Percentiles rank a stretch among this genome's conserved stretches.
These are phyloP conservation scores for Acanthis flammea DNA, from an alignment of 2,797 vertebrate genomes.

Conservation along the genomic window DNA sequence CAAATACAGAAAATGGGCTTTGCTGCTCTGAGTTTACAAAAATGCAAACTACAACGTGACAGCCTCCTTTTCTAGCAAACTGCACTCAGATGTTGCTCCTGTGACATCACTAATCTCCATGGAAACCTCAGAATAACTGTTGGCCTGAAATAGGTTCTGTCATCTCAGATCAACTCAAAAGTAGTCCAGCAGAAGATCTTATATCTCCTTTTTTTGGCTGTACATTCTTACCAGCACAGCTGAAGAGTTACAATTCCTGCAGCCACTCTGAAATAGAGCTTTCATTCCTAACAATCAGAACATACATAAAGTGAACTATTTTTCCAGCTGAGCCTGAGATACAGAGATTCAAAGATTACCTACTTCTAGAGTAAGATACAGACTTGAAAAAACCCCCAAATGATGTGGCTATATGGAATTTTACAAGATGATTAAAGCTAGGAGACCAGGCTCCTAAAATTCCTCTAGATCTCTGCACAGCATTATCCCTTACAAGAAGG, in stretches of 20 bases:
- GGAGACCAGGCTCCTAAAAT: background rate
- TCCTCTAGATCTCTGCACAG: background rate
- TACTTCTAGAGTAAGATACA: background rate
- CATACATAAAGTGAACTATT: background rate
- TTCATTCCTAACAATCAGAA: slow-evolving; percentile 36
- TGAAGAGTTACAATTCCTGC: slow-evolving; percentile 14
- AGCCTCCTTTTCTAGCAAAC: slow-evolving; percentile 70
- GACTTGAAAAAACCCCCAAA: background rate
- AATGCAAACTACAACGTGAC: slow-evolving; percentile 15
- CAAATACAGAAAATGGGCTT: background rate
- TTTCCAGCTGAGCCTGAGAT: slow-evolving; percentile 8
- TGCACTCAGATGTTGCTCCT: slow-evolving; percentile 78
- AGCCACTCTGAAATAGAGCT: background rate
- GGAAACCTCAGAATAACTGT: slow-evolving; percentile 76
- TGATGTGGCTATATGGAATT: background rate
- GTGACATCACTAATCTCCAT: slow-evolving; percentile 83
- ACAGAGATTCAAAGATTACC: background rate
- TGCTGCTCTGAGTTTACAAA: background rate
- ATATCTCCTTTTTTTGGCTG: slow-evolving; percentile 23
- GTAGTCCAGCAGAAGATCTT: slow-evolving; percentile 57
- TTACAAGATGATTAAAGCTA: background rate
- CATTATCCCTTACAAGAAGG: background rate
- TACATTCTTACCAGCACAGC: slow-evolving; percentile 12
- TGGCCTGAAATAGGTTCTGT: slow-evolving; percentile 78
- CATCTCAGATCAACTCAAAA: slow-evolving; percentile 67